Conservation (phyloP, 2,888 invertebrate genomes). For the Creontiades dilutus region DNA sequence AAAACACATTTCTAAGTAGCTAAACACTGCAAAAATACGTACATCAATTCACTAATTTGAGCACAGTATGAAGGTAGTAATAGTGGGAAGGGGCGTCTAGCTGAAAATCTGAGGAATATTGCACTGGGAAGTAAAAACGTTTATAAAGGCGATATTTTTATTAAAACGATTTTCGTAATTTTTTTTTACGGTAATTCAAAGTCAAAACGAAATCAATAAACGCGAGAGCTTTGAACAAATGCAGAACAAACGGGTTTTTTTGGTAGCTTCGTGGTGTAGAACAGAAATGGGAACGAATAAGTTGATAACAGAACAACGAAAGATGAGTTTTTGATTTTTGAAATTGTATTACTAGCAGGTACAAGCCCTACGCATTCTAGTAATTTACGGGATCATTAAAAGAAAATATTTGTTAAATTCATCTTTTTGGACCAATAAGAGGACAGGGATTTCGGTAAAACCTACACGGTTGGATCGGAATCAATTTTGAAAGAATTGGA, state of each 20-base stretch:
- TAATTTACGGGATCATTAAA: too few relatives aligned
- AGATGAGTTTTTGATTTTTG: too few relatives aligned
- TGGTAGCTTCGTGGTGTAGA: neutral
- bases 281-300: too few relatives aligned
- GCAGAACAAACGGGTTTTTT: neutral
- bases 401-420: too few relatives aligned
- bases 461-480: too few relatives aligned
- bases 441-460: too few relatives aligned
- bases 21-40: slow-evolving; percentile 70
- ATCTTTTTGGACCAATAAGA: too few relatives aligned
- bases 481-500: too few relatives aligned
- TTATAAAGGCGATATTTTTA: slow-evolving; percentile 50
- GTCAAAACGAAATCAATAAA: neutral
- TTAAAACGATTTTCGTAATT: neutral
- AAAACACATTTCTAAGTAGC: slow-evolving; percentile 53
- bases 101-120: slow-evolving; percentile 64
- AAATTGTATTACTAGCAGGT: too few relatives aligned
- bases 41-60: slow-evolving; percentile 69
- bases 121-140: slow-evolving; percentile 56
- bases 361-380: too few relatives aligned
- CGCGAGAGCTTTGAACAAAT: neutral
- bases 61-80: slow-evolving; percentile 59
- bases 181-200: neutral
- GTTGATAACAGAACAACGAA: neutral
- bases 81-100: slow-evolving; percentile 56